A percentile compares a stretch with the other conserved stretches of the same genome.
These are phyloP conservation scores for Xiphias gladius DNA, from an alignment of 2,113 vertebrate genomes.

Conservation along the genomic window DNA sequence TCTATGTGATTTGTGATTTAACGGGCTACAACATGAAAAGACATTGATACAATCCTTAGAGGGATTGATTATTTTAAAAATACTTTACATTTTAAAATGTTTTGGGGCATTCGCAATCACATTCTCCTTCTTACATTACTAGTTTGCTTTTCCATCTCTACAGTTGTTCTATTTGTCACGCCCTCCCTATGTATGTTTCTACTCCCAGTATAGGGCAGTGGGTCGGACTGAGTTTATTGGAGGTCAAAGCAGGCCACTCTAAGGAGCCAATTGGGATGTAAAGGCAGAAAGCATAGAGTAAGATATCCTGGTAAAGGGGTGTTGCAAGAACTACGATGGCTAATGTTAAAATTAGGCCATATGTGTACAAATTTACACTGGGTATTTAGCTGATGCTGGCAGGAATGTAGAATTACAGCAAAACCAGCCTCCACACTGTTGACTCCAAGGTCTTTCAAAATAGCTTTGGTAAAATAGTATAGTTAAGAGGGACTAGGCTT, in stretches of 20 bases:
- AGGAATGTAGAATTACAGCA: constrained; percentile 15
- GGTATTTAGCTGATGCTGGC: constrained; percentile 24
- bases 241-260: constrained; percentile 30
- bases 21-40: too few relatives aligned
- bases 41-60: too few relatives aligned
- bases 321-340: constrained; percentile 6
- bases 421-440: constrained; percentile 19
- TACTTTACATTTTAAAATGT: neutral
- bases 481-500: constrained; percentile 41
- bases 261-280: constrained; percentile 1
- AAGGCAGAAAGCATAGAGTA: neutral
- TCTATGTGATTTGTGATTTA: neutral
- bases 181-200: constrained; percentile 9
- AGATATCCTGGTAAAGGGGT: constrained; percentile 3
- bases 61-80: too few relatives aligned
- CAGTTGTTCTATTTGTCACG: constrained; percentile 7
- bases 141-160: constrained; percentile 21
- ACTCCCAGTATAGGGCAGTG: constrained; percentile 7
- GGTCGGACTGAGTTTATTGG: constrained; percentile 22
- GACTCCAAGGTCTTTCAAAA: constrained; percentile 68
- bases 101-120: neutral
- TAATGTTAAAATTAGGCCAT: constrained; percentile 30
- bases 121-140: neutral
- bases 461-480: constrained; percentile 49
- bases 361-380: neutral